A percentile compares a stretch with the other conserved stretches of the same genome.
Evolutionary conservation across 2,797 vertebrate genomes (phyloP).

Genomic region (Saxicola maurus): DNA sequence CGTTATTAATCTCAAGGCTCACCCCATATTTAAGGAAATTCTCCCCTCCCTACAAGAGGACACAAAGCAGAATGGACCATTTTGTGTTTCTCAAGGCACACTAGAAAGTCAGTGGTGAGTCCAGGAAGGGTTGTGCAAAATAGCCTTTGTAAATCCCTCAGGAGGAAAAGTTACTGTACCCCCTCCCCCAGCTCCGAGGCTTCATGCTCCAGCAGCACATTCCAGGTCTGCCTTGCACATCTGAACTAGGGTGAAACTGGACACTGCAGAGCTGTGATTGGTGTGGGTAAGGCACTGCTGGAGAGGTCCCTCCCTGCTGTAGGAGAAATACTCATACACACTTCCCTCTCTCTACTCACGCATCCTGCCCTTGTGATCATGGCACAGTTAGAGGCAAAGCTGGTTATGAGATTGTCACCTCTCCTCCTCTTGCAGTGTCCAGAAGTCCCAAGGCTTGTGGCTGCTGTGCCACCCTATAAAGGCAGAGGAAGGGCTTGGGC

Average conservation of each 20-base stretch:
- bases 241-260: slow-evolving; percentile 30
- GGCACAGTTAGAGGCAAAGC: background rate
- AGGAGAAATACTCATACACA: background rate
- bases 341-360: background rate
- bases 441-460: background rate
- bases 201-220: background rate
- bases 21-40: background rate
- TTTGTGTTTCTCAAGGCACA: background rate
- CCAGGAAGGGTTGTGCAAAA: background rate
- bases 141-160: background rate
- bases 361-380: background rate
- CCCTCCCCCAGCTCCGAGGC: background rate
- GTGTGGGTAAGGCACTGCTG: background rate
- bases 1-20: background rate
- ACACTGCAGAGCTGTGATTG: slow-evolving; percentile 38
- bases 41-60: background rate
- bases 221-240: slow-evolving; percentile 28
- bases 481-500: background rate
- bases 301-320: slow-evolving; percentile 10
- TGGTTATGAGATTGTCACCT: rapidly evolving
- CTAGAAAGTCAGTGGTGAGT: background rate
- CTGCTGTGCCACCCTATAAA: background rate
- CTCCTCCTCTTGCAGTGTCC: background rate
- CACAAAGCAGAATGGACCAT: background rate
- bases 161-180: background rate